A percentile compares a stretch with the other conserved stretches of the same genome.
Evolutionary conservation across 2,113 vertebrate species (phyloP).

Genomic region (Planiliza haematocheilus): DNA sequence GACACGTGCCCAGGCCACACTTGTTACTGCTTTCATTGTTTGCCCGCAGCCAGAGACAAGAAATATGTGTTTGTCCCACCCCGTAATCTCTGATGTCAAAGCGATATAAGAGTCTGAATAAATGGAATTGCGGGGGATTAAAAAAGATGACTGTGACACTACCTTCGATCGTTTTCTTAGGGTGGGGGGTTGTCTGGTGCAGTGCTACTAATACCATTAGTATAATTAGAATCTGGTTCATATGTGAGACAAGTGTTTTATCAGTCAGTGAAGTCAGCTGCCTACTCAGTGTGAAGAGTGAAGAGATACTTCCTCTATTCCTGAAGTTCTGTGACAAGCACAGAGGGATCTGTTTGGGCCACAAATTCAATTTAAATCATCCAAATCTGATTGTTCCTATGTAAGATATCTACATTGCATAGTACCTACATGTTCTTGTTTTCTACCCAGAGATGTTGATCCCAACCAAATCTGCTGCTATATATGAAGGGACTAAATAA

Average conservation of each 20-base stretch:
- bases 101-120: conserved; percentile 35
- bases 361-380: too few species aligned
- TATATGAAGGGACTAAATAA: too few species aligned
- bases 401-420: too few species aligned
- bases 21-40: conserved; percentile 22
- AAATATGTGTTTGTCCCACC: conserved; percentile 45
- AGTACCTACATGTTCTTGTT: too few species aligned
- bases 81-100: conserved; percentile 28
- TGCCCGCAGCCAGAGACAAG: conserved; percentile 16
- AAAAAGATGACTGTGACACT: conserved; percentile 48
- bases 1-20: not conserved
- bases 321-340: not conserved
- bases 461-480: too few species aligned
- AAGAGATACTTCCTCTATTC: conserved; percentile 2
- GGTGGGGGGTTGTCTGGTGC: conserved; percentile 13
- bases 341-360: too few species aligned
- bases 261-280: conserved; percentile 53
- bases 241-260: conserved; percentile 55
- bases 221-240: conserved; percentile 56
- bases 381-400: too few species aligned
- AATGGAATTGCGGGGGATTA: conserved; percentile 41
- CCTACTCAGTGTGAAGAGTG: conserved; percentile 46
- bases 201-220: conserved; percentile 35
- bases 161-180: conserved; percentile 23
- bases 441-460: too few species aligned